Evolutionary conservation across 2,113 vertebrate genomes (phyloP).

Genomic region (Rousettus leschenaultii): DNA sequence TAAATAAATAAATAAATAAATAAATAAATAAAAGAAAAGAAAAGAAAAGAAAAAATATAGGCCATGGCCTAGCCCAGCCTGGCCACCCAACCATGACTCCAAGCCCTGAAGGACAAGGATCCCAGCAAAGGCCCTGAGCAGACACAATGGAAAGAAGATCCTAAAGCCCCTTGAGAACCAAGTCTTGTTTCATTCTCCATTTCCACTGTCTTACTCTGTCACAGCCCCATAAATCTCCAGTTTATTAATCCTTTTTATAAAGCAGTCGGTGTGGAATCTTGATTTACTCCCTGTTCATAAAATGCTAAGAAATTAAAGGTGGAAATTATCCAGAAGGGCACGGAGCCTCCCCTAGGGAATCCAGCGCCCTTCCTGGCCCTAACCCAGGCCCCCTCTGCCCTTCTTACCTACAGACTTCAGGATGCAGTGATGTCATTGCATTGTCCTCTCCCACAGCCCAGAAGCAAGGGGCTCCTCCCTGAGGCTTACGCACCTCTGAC

Average conservation of each 20-base stretch:
- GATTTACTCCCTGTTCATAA: conserved; percentile 77
- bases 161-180: conserved; percentile 31
- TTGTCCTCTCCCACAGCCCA: not conserved
- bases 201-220: conserved; percentile 16
- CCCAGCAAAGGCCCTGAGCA: not conserved
- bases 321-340: conserved; percentile 69
- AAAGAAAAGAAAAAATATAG: too few species aligned
- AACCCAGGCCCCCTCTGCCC: conserved; percentile 35
- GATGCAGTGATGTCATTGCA: not conserved
- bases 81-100: not conserved
- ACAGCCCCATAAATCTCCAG: conserved; percentile 67
- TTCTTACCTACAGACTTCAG: not conserved
- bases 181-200: not conserved
- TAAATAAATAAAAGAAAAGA: too few species aligned
- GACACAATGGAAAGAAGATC: not conserved
- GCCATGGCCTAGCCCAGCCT: not conserved
- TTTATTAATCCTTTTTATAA: conserved; percentile 74
- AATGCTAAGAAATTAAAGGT: conserved; percentile 68
- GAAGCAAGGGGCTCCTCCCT: not conserved
- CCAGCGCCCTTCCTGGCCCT: not conserved
- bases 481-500: not conserved
- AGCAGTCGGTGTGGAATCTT: conserved; percentile 47
- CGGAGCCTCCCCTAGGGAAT: not conserved
- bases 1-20: too few species aligned
- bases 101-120: not conserved